phyloP scores from a whole-genome alignment of 2,113 vertebrate species.

The Aramus guarauna region DNA sequence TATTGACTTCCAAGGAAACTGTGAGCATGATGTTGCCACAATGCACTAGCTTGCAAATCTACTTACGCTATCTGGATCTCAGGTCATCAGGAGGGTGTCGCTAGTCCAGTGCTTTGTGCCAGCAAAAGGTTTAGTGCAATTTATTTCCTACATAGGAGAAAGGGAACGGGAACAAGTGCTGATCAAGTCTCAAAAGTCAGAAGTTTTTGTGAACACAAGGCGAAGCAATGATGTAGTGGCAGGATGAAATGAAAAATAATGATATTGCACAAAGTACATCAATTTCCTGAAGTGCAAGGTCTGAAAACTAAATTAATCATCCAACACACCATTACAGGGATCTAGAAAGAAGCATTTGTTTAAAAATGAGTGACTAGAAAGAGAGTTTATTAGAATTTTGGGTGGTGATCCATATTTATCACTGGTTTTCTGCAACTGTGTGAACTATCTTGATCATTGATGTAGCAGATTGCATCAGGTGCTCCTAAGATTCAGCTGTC shows the following conservation, averaged over 20 bases:
- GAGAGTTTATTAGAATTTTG: neutral
- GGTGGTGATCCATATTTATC: neutral
- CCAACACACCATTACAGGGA: neutral
- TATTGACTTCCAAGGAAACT: neutral
- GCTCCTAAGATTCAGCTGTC: neutral
- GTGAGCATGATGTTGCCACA: too few species aligned
- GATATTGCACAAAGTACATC: neutral
- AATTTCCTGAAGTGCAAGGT: neutral
- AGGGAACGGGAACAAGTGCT: neutral
- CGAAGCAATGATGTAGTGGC: neutral
- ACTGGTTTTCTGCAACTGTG: neutral
- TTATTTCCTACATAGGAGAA: neutral
- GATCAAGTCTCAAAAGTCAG: neutral
- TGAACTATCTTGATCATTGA: neutral
- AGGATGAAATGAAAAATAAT: neutral
- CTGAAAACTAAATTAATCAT: neutral
- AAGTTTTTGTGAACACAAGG: neutral
- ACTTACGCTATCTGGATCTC: neutral
- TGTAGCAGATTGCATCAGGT: neutral
- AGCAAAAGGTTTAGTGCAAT: neutral
- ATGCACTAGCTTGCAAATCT: neutral
- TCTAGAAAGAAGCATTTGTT: neutral
- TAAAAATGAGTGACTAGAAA: neutral
- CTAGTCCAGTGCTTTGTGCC: neutral
- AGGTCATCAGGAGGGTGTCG: neutral